phyloP scores from a whole-genome alignment of 2,113 vertebrate species.

The Trachemys scripta region DNA sequence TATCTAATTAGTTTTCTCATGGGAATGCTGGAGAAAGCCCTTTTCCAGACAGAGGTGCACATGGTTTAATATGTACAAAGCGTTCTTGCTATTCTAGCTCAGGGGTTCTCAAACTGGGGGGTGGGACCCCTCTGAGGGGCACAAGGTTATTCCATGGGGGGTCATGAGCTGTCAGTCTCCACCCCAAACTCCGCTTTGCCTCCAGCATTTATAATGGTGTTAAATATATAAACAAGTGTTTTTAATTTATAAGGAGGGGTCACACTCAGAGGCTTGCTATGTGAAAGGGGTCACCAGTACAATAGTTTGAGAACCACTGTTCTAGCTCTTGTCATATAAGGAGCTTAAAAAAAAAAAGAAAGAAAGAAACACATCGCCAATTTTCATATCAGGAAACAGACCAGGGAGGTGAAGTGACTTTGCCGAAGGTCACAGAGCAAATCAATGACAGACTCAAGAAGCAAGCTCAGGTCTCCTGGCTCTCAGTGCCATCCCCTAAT shows the following conservation, averaged over 20 bases:
- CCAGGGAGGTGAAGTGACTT: accelerated
- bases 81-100: not conserved
- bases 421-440: accelerated
- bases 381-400: accelerated
- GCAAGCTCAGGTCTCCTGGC: accelerated
- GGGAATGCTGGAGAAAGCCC: conserved; percentile 36
- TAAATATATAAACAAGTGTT: no score
- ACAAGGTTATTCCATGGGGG: no score
- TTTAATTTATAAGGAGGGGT: no score
- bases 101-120: no score
- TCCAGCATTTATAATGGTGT: no score
- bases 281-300: no score
- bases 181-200: no score
- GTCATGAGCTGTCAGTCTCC: no score
- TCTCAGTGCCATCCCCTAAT: not conserved
- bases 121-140: no score
- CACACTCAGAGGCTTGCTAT: no score
- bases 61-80: not conserved
- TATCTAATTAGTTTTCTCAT: conserved; percentile 53
- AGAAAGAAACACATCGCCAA: not conserved
- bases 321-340: not conserved
- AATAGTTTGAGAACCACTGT: no score
- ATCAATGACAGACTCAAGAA: accelerated
- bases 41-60: not conserved
- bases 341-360: not conserved